These are phyloP conservation scores for Synanthedon andrenaeformis DNA, from an alignment of 2,888 invertebrate genomes.

Conservation along the genomic window DNA sequence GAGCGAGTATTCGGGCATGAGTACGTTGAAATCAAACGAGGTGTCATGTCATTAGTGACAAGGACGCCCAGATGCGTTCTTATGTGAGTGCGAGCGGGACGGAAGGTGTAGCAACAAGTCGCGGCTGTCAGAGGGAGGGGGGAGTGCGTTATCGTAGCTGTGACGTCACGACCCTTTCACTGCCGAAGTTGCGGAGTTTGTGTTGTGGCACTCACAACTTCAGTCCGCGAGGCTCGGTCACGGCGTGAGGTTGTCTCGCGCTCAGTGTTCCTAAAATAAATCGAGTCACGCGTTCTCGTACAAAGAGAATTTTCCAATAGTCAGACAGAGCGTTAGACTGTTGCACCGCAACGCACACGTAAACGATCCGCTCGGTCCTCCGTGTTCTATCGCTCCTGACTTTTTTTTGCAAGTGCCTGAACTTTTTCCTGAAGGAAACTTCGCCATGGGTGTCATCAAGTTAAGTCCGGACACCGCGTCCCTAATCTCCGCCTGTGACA, in stretches of 20 bases:
- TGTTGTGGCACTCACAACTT: slow-evolving; percentile 22
- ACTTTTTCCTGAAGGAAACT: slow-evolving; percentile 7
- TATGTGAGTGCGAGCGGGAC: slow-evolving; percentile 25
- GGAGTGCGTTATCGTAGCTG: slow-evolving; percentile 55
- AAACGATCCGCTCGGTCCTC: slow-evolving; percentile 44
- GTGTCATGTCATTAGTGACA: slow-evolving; percentile 38
- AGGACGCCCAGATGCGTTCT: slow-evolving; percentile 37
- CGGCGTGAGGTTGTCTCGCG: slow-evolving; percentile 58
- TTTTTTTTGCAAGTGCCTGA: slow-evolving; percentile 12
- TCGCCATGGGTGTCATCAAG: slow-evolving; percentile 60
- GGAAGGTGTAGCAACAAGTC: slow-evolving; percentile 57
- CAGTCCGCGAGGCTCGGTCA: slow-evolving; percentile 69
- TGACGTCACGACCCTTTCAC: slow-evolving; percentile 73
- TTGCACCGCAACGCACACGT: slow-evolving; percentile 43
- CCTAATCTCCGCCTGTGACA: slow-evolving; percentile 56
- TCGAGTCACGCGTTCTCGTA: slow-evolving; percentile 45
- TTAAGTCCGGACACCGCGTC: slow-evolving; percentile 54
- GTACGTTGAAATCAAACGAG: slow-evolving; percentile 32
- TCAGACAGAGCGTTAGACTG: slow-evolving; percentile 16
- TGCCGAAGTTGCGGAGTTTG: slow-evolving; percentile 42
- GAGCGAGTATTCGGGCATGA: slow-evolving; percentile 6
- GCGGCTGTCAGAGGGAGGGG: slow-evolving; percentile 19
- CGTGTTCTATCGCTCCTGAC: slow-evolving; percentile 30
- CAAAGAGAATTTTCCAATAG: slow-evolving; percentile 24
- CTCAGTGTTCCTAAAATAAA: slow-evolving; percentile 42